These are phyloP conservation scores for Blastomussa wellsi DNA, from an alignment of 92 coral and sea anemone species.

Conservation along the genomic window DNA sequence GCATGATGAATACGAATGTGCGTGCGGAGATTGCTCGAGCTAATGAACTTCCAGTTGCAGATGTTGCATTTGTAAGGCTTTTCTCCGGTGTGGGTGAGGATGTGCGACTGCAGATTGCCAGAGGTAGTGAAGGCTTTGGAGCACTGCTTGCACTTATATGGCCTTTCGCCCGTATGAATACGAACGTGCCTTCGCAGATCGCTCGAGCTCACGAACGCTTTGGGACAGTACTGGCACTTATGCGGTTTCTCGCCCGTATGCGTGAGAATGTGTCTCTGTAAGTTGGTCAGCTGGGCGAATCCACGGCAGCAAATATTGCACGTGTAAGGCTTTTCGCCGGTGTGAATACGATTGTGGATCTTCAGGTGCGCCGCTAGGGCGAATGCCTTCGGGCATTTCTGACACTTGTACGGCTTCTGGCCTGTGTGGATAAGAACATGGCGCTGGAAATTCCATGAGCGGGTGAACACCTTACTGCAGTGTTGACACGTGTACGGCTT, in stretches of 20 bases:
- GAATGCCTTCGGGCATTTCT: constrained; percentile 97
- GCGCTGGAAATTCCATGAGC: constrained; percentile 99
- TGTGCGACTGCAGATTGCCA: constrained; percentile 96
- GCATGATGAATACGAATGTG: constrained; percentile 98
- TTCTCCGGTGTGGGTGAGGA: constrained; percentile 95
- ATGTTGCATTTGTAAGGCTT: constrained; percentile 96
- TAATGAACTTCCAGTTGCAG: constrained; percentile 99
- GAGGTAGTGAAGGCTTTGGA: constrained; percentile 99
- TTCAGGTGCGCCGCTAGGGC: constrained; percentile 99
- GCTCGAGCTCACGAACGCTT: constrained; percentile 99
- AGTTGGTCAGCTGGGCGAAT: constrained; percentile 95
- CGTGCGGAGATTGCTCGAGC: constrained; percentile 95
- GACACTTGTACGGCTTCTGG: constrained; percentile 97
- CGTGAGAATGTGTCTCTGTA: constrained; percentile 93
- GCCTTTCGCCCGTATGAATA: constrained; percentile 96
- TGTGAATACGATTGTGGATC: constrained; percentile 97
- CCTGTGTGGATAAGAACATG: constrained; percentile 98
- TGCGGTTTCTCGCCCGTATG: constrained; percentile 99
- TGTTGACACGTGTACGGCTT: constrained; percentile 95
- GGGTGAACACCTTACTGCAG: constrained; percentile 96
- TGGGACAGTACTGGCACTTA: constrained; percentile 97
- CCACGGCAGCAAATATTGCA: constrained; percentile 97
- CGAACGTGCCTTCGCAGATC: constrained; percentile 96
- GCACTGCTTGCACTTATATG: constrained; percentile 97
- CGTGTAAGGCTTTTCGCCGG: constrained; percentile 96